Base-by-base conservation (phyloP, 2,888 invertebrate genomes). In the Hypselothyrea guttata region DNA sequence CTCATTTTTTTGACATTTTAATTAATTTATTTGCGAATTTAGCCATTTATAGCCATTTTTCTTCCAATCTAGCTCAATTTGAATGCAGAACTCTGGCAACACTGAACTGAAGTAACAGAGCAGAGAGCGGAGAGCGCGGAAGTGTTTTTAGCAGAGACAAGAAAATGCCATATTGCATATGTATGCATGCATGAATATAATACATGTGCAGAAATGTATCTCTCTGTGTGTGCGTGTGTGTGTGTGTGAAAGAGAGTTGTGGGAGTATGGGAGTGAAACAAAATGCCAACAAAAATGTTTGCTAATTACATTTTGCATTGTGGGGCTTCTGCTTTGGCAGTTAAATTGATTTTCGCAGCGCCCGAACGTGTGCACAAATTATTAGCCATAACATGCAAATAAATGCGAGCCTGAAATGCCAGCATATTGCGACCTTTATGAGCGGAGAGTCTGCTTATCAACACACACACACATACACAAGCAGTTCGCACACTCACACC, bases 351-450 rank as follows among this genome's bases (percentile, higher is more conserved):
- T 70, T 75, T 69, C 44, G 46, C 33, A n/a, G 42, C 15, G 38
- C 52, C 27, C 18, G 35, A 49, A 41, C 51, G 22, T 54, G 33
- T 64, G 49, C 46, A 47, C 51, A 62, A 70, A 57, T 47, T 56
- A 60, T 59, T 31, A 47, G 13, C 30, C 46, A 61, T 30, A 55
- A 35, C 40, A 16, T 41, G 71, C 55, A 60, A 67, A 71, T 61
- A 71, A 64, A 68, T 71, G 55, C 47, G 31, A 8, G 60, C 41
- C 55, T 67, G 64, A 74, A 67, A 74, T 74, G 63, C 59, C 67
- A 74, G 33, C 72, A 75, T 75, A 75, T 22, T 71, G 74, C 62
- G 75, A 82, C 73, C 78, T 78, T 70, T 78, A 33, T 16, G 57
- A 9, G 37, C 34, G 11, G 34, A 22, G 47, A 33, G 30, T 27